Evolutionary conservation across 2,113 vertebrate genomes (phyloP).

Genomic region (Erinaceus europaeus): DNA sequence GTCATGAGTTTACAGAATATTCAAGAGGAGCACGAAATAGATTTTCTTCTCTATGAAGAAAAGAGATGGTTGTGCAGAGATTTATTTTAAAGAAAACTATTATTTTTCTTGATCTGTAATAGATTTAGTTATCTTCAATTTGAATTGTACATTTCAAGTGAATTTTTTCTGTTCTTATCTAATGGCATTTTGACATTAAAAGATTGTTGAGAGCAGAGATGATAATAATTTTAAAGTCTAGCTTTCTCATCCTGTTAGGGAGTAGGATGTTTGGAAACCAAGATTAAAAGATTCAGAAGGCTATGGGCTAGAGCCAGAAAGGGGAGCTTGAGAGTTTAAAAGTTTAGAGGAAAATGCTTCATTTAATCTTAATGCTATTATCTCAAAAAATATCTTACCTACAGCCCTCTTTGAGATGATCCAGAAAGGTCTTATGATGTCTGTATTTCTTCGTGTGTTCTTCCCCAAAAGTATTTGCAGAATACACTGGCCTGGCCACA

Average conservation of each 20-base stretch:
- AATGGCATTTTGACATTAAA: background rate
- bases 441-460: conserved; percentile 87
- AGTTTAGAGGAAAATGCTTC: background rate
- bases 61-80: no score
- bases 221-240: background rate
- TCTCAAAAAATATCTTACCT: conserved; percentile 83
- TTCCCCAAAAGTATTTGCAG: conserved; percentile 86
- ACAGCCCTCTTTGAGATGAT: conserved; percentile 86
- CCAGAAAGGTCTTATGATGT: conserved; percentile 86
- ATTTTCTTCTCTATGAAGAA: no score
- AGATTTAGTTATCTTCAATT: conserved; percentile 10
- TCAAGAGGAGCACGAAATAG: no score
- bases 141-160: background rate
- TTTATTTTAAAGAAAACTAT: conserved; percentile 18
- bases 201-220: background rate
- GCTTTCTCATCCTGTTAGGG: background rate
- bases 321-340: background rate
- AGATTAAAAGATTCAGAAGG: background rate
- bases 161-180: background rate
- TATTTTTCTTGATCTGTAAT: conserved; percentile 7
- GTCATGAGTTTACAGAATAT: no score
- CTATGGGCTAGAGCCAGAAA: conserved; percentile 44
- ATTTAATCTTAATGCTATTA: conserved; percentile 1
- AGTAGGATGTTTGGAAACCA: conserved; percentile 29
- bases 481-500: conserved; percentile 90